Evolutionary conservation across 2,888 invertebrate species (phyloP), one percentile per base, ranked within the genome.

Genomic region (Silvanus unidentatus): DNA sequence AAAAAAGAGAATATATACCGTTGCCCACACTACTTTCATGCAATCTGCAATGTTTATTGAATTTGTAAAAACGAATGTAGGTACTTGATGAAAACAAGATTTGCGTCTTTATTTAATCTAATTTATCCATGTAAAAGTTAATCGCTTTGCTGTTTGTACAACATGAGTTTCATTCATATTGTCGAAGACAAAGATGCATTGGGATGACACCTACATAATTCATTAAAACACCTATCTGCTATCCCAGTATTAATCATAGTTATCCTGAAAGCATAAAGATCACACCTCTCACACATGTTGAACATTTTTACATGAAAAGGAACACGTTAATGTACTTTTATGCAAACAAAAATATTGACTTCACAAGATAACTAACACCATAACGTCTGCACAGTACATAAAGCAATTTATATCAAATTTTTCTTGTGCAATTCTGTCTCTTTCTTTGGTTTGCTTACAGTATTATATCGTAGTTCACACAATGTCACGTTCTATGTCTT

Each of bases 271-370:
- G 65, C 64, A 63, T 58, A 63, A 58, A 60, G 59, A 65, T 65
- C 62, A 61, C 64, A 64, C 60, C 64, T 65, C 58, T 54, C 62
- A 62, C 61, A 64, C 64, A 60, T 67, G 68, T 68, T 62, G 55
- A 51, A 44, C 44, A 62, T 64, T 66, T 66, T 68, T 66, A 61
- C 57, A 49, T 52, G 50, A 57, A 53, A 54, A 52, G 50, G 54
- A 65, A 68, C 68, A 68, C 62, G 68, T 61, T 66, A 66, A 67
- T 65, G 68, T 68, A 68, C 68, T 68, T 62, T 58, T 62, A 55
- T 55, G 14, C 54, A 47, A 53, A 59, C 53, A 65, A 67, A 68
- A 67, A 65, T 64, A 57, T 51, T 55, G 53, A 46, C 57, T 53
- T 53, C 57, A 65, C 64, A 62, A 65, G 68, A 66, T 68, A 67